phyloP scores from a whole-genome alignment of 2,888 invertebrate species.

The Falcaria lacertinaria region DNA sequence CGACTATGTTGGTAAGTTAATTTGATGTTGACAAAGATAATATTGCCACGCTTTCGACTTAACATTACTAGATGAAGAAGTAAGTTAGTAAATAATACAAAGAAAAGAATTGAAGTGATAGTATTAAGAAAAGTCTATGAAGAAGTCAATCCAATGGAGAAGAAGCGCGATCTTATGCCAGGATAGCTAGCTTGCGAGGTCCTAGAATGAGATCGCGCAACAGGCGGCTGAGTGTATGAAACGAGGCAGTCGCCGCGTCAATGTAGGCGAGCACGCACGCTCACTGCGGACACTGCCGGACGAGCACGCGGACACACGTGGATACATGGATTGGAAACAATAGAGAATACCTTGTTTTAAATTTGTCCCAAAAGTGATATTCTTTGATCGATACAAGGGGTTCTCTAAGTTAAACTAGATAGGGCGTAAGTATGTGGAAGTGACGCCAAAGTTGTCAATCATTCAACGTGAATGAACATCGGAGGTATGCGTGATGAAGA shows the following conservation, averaged over 20 bases:
- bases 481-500: slow-evolving; percentile 24
- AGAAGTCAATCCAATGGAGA: no score
- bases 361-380: neutral
- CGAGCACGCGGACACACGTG: slow-evolving; percentile 1
- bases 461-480: slow-evolving; percentile 1
- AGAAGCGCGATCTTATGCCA: slow-evolving; percentile 30
- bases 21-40: no score
- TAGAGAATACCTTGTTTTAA: neutral
- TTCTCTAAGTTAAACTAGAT: neutral
- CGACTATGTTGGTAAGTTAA: no score
- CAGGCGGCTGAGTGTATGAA: slow-evolving; percentile 7
- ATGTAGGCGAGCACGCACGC: slow-evolving; percentile 33
- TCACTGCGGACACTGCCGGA: neutral
- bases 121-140: no score
- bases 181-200: slow-evolving; percentile 22
- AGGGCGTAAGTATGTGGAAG: neutral
- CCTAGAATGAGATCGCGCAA: slow-evolving; percentile 20
- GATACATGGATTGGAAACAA: slow-evolving; percentile 2
- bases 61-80: no score
- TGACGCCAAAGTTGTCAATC: neutral
- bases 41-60: no score
- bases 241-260: slow-evolving; percentile 41
- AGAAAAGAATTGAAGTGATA: no score
- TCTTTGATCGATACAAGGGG: neutral
- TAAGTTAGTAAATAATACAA: no score